Conservation (phyloP, 2,888 invertebrate species). For the Watsonalla binaria region DNA sequence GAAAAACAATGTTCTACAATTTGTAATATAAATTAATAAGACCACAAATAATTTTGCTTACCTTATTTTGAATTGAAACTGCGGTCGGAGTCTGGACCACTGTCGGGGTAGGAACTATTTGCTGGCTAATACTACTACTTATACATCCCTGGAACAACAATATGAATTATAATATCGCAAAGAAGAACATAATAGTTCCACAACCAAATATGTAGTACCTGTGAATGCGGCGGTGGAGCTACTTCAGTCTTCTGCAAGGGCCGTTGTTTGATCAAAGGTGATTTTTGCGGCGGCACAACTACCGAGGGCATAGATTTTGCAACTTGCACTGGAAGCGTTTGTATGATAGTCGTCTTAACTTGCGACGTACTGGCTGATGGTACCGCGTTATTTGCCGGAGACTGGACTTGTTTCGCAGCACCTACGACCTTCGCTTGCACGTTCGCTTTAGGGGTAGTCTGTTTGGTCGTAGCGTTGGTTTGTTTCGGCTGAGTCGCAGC, state of each 20-base stretch:
- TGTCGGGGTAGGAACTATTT: conserved; percentile 24
- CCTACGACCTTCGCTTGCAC: neutral
- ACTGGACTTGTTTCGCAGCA: neutral
- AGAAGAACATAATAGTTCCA: conserved; percentile 1
- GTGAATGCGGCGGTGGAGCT: conserved; percentile 19
- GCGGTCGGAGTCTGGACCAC: conserved; percentile 31
- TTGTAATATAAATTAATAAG: too few relatives aligned
- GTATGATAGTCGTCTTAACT: conserved; percentile 13
- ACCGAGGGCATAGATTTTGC: conserved; percentile 45
- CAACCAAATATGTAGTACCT: conserved; percentile 23
- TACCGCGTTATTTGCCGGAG: conserved; percentile 3
- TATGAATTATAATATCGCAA: neutral
- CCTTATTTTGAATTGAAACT: conserved; percentile 39
- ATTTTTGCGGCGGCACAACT: conserved; percentile 46
- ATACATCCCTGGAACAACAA: conserved; percentile 20
- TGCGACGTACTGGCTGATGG: conserved; percentile 14
- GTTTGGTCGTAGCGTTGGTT: conserved; percentile 9
- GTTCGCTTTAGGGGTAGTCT: neutral
- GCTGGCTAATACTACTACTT: conserved; percentile 24
- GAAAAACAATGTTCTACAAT: too few relatives aligned
- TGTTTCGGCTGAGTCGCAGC: conserved; percentile 12
- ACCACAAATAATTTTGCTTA: conserved; percentile 10
- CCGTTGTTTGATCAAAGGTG: conserved; percentile 58
- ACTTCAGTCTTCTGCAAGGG: conserved; percentile 50
- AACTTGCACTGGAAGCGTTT: conserved; percentile 18